Evolutionary conservation across 2,797 vertebrate genomes (phyloP).

Genomic region (Myiotriccus ornatus): DNA sequence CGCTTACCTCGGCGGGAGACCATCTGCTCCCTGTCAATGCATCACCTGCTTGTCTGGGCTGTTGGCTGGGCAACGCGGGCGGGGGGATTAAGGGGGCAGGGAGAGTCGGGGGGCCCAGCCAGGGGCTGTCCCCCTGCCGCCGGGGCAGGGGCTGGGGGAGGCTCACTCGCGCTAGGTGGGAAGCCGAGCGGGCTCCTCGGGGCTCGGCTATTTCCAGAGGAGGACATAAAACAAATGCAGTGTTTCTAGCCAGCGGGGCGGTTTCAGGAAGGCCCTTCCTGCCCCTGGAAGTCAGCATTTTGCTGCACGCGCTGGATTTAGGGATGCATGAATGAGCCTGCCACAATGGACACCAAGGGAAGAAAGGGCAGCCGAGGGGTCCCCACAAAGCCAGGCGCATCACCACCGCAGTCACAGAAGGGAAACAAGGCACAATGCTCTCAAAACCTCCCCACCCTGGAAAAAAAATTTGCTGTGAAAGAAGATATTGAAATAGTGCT

Average conservation of each 20-base stretch:
- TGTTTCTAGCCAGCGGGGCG: not conserved
- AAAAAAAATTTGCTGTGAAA: not conserved
- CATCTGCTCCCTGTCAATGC: constrained; percentile 99
- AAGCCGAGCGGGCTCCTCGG: not conserved
- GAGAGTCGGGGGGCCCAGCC: not conserved
- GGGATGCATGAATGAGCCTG: constrained; percentile 36
- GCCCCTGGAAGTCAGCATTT: constrained; percentile 29
- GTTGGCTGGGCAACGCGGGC: constrained; percentile 86
- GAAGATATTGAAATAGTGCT: not conserved
- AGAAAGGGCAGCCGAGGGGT: constrained; percentile 15
- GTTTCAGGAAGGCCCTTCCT: not conserved
- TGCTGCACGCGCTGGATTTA: constrained; percentile 39
- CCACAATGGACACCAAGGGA: not conserved
- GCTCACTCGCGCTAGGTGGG: not conserved
- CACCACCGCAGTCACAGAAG: not conserved
- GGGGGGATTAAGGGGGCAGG: constrained; percentile 81
- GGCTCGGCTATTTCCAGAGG: not conserved
- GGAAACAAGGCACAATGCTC: not conserved
- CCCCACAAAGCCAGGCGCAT: not conserved
- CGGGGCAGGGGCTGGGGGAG: not conserved
- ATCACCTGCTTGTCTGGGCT: constrained; percentile 97
- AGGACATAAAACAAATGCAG: not conserved
- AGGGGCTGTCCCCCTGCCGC: not conserved
- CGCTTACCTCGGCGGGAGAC: constrained; percentile 95
- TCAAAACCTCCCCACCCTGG: not conserved